Evolutionary conservation across 2,113 vertebrate genomes (phyloP).

Genomic region (Phaetusa simplex): DNA sequence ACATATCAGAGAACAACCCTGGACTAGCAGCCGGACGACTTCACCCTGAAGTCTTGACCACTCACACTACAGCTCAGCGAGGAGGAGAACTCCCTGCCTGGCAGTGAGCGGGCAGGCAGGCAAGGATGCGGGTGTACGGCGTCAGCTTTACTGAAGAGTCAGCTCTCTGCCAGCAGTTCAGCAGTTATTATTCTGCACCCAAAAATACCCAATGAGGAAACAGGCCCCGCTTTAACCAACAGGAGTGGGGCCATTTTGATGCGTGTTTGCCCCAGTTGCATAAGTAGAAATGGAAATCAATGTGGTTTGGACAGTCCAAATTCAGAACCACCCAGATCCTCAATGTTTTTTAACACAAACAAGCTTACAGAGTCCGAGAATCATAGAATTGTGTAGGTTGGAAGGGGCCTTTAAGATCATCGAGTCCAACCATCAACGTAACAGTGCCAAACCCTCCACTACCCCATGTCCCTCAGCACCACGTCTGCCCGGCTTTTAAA

Average conservation of each 20-base stretch:
- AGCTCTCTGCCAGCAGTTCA: background rate
- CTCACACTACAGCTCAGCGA: background rate
- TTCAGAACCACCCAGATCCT: background rate
- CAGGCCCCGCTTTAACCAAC: background rate
- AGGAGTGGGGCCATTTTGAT: background rate
- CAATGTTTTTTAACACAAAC: background rate
- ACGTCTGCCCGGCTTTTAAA: background rate
- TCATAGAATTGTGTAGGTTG: background rate
- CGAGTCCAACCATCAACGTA: background rate
- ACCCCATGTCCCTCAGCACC: background rate
- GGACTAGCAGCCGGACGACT: background rate
- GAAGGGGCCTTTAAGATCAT: background rate
- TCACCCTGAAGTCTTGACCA: background rate
- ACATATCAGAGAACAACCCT: fast-evolving
- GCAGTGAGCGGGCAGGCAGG: background rate
- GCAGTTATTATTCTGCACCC: background rate
- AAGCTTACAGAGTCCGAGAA: background rate
- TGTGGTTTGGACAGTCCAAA: background rate
- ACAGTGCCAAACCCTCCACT: background rate
- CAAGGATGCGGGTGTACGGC: too few species aligned
- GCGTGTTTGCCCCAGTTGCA: background rate
- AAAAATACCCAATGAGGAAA: background rate
- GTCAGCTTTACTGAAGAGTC: background rate
- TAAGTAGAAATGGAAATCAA: background rate
- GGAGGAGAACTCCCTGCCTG: background rate